These are phyloP conservation scores for Triplophysa dalaica DNA, from an alignment of 2,113 vertebrate species.

Conservation along the genomic window DNA sequence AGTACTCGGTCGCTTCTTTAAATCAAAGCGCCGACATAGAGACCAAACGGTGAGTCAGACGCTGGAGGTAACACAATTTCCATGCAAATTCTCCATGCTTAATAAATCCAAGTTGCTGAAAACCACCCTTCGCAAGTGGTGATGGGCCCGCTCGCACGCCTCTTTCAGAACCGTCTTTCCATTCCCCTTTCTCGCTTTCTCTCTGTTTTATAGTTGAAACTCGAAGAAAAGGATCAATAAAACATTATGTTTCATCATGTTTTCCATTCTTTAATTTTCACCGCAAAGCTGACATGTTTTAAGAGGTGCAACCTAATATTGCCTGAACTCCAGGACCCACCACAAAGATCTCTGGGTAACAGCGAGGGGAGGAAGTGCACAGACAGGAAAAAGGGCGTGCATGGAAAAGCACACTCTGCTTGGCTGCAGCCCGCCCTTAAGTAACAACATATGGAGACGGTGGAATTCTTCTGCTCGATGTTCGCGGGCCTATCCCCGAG, in stretches of 20 bases:
- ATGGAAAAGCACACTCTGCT: constrained; percentile 78
- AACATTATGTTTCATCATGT: constrained; percentile 75
- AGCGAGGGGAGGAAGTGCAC: constrained; percentile 77
- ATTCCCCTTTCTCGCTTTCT: constrained; percentile 50
- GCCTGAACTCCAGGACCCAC: constrained; percentile 79
- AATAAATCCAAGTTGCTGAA: constrained; percentile 55
- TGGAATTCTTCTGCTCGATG: constrained; percentile 65
- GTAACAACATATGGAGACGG: constrained; percentile 79
- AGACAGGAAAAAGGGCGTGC: constrained; percentile 80
- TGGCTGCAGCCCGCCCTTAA: constrained; percentile 76
- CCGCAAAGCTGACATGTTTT: constrained; percentile 79
- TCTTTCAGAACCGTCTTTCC: constrained; percentile 26
- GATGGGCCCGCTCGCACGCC: constrained; percentile 49
- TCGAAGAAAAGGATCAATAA: constrained; percentile 65
- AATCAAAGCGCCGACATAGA: constrained; percentile 34
- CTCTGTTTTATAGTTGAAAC: constrained; percentile 59
- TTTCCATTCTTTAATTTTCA: constrained; percentile 80
- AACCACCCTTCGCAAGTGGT: constrained; percentile 39
- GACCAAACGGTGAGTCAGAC: constrained; percentile 43
- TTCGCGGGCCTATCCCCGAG: constrained; percentile 53
- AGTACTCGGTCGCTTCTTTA: background rate
- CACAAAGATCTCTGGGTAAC: constrained; percentile 81
- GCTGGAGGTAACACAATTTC: constrained; percentile 44
- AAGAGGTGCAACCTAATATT: constrained; percentile 82
- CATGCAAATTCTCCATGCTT: constrained; percentile 50